Evolutionary conservation across 2,797 vertebrate genomes (phyloP), one percentile per base, ranked within the genome.

Genomic region (Triplophysa bombifrons): DNA sequence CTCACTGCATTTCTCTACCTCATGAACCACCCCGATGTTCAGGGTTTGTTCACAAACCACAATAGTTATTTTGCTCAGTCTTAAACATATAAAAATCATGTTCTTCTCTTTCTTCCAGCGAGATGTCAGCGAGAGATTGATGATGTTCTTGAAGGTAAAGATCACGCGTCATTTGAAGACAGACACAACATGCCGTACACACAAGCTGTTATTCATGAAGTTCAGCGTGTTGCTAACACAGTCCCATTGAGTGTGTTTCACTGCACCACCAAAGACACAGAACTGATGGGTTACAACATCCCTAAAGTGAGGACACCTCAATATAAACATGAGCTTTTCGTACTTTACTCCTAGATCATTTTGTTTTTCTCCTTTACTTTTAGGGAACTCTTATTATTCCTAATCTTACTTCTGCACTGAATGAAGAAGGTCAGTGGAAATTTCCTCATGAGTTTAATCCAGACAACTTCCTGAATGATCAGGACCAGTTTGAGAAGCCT

Each of bases 171-270:
- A 19, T 91, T 86, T 81, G 91, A 90, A 0, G 91, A 91, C 87
- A 88, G 89, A 74, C 85, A 89, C 81, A 65, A 80, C 0, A 92
- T 91, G 91, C 90, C 92, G 11, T 94, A 92, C 20, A 70, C 86
- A 17, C 88, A 93, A 84, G 93, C 94, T 66, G 89, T 91, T 75
- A 91, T 91, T 76, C 93, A 94, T 64, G 94, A 95, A 81, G 61
- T 87, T 19, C 94, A 93, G 86, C 90, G 93, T 8, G 11, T 91
- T 1, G 87, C 91, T 20, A 92, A 89, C 86, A 91, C 91, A 0
- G 88, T 89, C 2, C 94, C 94, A 0, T 88, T 93, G 27, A 91
- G 92, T 17, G 84, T 93, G 25, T 90, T 90, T 60, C 94, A 95
- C 83, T 73, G 76, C 16, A 92, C 92, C 0, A 92, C 88, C 9